Evolutionary conservation across 2,113 vertebrate genomes (phyloP).

Genomic region (Anolis carolinensis): DNA sequence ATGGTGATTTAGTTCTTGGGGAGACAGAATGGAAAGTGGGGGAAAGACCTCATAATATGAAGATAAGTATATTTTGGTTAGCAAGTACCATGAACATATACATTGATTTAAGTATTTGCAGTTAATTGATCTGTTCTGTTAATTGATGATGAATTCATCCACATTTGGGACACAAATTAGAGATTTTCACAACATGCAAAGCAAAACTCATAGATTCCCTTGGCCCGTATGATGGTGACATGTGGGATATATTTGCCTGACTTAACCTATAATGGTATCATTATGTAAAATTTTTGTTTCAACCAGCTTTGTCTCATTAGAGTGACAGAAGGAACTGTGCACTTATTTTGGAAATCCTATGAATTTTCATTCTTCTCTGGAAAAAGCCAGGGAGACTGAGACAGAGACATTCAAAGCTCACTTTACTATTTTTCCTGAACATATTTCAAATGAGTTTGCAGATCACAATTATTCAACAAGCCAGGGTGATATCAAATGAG

Average conservation of each 20-base stretch:
- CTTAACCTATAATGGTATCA: background rate
- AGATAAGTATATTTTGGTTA: background rate
- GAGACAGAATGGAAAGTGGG: background rate
- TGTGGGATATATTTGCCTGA: background rate
- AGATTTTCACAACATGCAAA: background rate
- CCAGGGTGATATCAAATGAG: constrained; percentile 3
- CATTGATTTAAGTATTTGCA: no score
- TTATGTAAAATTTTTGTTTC: background rate
- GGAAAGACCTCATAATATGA: background rate
- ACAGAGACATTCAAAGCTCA: background rate
- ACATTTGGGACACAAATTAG: no score
- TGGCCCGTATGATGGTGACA: background rate
- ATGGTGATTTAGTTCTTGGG: background rate
- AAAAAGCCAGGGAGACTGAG: background rate
- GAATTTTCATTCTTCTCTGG: background rate
- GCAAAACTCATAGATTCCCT: background rate
- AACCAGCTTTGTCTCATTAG: background rate
- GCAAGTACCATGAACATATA: background rate
- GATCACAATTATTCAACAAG: constrained; percentile 20
- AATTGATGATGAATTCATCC: no score
- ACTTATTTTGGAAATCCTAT: constrained; percentile 7
- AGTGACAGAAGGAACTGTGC: background rate
- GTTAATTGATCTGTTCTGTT: no score
- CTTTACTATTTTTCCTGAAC: background rate
- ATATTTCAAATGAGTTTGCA: constrained; percentile 1